Percentiles rank a stretch among this genome's conserved stretches.
phyloP scores from a whole-genome alignment of 2,113 vertebrate genomes.

The Ceyx margarethae region DNA sequence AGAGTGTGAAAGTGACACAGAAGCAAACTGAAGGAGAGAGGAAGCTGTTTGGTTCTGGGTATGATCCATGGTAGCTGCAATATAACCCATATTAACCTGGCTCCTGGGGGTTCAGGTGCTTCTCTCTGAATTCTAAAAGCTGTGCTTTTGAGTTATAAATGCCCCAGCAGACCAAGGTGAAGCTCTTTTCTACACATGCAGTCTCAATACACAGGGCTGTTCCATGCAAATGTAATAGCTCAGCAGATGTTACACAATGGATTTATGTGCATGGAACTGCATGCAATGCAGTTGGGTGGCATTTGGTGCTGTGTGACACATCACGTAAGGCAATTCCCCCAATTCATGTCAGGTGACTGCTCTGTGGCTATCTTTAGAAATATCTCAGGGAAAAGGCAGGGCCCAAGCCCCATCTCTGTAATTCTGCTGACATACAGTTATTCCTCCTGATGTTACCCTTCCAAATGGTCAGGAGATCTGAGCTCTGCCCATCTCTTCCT shows the following conservation, averaged over 20 bases:
- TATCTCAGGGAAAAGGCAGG: not conserved
- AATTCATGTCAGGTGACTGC: not conserved
- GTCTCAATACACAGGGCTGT: fast-evolving
- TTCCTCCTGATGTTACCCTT: not conserved
- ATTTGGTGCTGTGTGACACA: not conserved
- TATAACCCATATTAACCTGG: not conserved
- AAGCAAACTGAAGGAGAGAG: not conserved
- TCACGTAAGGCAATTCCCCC: not conserved
- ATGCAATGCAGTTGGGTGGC: not conserved
- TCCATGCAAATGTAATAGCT: no score
- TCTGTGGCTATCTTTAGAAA: not conserved
- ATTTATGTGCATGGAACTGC: not conserved
- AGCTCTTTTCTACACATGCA: not conserved
- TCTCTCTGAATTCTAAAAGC: not conserved
- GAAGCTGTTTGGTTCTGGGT: not conserved
- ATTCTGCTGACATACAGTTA: not conserved
- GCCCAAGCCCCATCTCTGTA: not conserved
- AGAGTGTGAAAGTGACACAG: not conserved
- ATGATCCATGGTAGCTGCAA: fast-evolving
- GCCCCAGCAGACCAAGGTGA: not conserved
- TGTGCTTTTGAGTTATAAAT: no score
- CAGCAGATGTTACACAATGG: not conserved
- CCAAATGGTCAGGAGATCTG: not conserved
- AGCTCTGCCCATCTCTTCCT: not conserved
- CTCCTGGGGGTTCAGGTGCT: not conserved